phyloP scores from a whole-genome alignment of 2,797 vertebrate genomes.

The Columba guinea region DNA sequence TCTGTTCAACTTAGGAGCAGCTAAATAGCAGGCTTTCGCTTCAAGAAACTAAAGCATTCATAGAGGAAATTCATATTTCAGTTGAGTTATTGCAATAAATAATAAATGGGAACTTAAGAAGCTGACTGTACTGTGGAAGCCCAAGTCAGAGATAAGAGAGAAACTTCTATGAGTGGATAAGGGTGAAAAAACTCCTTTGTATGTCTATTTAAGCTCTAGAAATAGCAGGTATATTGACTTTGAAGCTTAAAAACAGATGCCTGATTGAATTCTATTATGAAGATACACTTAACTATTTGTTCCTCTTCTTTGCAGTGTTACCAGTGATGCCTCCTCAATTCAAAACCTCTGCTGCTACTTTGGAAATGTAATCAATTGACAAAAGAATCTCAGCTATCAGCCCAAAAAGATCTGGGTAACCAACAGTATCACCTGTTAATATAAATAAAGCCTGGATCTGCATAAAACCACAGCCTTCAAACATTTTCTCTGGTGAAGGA shows the following conservation, averaged over 20 bases:
- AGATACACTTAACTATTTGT: background rate
- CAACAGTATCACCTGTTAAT: background rate
- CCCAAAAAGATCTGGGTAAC: background rate
- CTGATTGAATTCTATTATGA: background rate
- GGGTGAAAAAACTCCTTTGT: background rate
- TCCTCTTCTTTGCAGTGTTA: background rate
- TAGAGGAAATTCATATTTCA: background rate
- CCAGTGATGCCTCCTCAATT: background rate
- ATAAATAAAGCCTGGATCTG: background rate
- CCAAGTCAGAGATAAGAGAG: background rate
- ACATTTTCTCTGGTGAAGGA: slow-evolving; percentile 13
- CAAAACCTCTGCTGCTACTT: background rate
- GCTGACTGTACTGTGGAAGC: background rate
- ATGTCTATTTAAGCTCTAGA: background rate
- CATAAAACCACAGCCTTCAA: background rate
- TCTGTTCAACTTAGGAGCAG: background rate
- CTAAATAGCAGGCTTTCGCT: background rate
- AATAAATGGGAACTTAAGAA: background rate
- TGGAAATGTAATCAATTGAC: background rate
- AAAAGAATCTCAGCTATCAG: background rate
- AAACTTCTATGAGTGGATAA: background rate
- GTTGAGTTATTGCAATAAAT: background rate
- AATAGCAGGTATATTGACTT: background rate
- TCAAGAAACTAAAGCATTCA: background rate
- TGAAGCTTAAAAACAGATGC: background rate